phyloP scores from a whole-genome alignment of 2,113 vertebrate genomes.

The Hydrochoerus hydrochaeris region DNA sequence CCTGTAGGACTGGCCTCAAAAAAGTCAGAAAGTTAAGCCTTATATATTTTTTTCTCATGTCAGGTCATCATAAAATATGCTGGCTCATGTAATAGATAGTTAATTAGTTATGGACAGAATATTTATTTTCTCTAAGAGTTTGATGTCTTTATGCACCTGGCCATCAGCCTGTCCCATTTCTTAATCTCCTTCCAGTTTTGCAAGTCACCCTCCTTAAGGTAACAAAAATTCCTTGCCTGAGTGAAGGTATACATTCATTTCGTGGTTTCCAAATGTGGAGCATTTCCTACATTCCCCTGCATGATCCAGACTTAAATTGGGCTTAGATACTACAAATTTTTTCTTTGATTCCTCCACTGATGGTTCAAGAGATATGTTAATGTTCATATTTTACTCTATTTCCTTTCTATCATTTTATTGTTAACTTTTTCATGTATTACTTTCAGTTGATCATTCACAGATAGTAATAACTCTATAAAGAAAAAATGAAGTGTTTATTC shows the following conservation, averaged over 20 bases:
- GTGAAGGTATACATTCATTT: neutral
- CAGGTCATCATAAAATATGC: slow-evolving; percentile 29
- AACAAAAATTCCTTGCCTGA: neutral
- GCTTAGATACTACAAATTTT: neutral
- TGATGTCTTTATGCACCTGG: slow-evolving; percentile 1
- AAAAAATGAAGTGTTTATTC: neutral
- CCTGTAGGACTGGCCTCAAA: neutral
- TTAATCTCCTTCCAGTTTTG: neutral
- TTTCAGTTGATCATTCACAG: neutral
- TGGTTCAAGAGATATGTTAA: neutral
- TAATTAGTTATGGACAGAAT: slow-evolving; percentile 11
- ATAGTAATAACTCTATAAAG: neutral
- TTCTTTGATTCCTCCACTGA: neutral
- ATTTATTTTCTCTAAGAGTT: slow-evolving; percentile 54
- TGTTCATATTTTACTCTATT: neutral
- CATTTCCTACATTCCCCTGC: neutral
- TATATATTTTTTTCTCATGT: neutral
- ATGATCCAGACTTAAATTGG: neutral
- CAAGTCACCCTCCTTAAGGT: neutral
- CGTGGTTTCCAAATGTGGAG: neutral
- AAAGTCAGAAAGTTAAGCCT: slow-evolving; percentile 26
- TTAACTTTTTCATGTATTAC: slow-evolving; percentile 17
- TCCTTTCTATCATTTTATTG: slow-evolving; percentile 16
- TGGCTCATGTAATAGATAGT: slow-evolving; percentile 32
- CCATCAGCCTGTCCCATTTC: neutral